These are phyloP conservation scores for Medauroidea extradentata DNA, from an alignment of 1,140 invertebrate genomes.

Conservation along the genomic window DNA sequence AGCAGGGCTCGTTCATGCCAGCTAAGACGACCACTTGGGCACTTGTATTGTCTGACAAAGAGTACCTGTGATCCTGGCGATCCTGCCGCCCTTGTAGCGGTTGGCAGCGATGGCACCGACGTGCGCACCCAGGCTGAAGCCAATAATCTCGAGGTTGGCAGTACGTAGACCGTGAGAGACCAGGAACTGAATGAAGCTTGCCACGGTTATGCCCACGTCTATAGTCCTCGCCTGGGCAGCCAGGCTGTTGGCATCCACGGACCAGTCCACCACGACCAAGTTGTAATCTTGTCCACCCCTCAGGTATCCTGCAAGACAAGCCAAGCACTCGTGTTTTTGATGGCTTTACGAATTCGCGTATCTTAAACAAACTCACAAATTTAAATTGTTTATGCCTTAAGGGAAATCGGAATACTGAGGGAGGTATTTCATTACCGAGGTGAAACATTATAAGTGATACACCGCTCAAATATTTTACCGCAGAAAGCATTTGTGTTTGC, in stretches of 20 bases:
- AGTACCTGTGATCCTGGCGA: constrained; percentile 57
- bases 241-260: constrained; percentile 57
- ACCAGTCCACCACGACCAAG: constrained; percentile 65
- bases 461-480: too few species aligned
- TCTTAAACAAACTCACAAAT: too few species aligned
- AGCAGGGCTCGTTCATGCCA: too few species aligned
- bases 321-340: too few species aligned
- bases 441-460: too few species aligned
- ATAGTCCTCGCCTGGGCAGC: constrained; percentile 58
- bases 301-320: constrained; percentile 2
- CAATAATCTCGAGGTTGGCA: constrained; percentile 58
- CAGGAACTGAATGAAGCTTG: constrained; percentile 53
- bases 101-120: constrained; percentile 55
- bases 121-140: constrained; percentile 64
- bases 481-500: too few species aligned
- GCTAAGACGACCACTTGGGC: too few species aligned
- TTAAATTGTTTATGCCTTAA: too few species aligned
- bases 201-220: constrained; percentile 56
- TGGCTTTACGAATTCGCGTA: too few species aligned
- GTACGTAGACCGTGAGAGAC: constrained; percentile 27
- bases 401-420: too few species aligned
- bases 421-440: too few species aligned
- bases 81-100: constrained; percentile 45
- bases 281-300: constrained; percentile 51
- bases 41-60: too few species aligned